Evolutionary conservation across 2,797 vertebrate species (phyloP).

Genomic region (Characodon lateralis): DNA sequence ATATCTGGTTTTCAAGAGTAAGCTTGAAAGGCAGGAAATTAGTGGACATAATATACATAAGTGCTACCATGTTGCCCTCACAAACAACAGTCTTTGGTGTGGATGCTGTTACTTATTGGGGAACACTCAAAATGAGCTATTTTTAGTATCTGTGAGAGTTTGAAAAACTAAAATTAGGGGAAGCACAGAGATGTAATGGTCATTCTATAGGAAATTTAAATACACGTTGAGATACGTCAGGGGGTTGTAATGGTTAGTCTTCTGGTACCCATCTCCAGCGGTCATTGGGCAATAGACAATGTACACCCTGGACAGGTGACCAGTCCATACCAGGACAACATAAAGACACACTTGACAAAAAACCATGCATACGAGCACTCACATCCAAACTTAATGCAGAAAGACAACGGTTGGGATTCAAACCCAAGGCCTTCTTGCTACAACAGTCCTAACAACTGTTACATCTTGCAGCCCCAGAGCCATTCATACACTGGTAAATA

Average conservation of each 20-base stretch:
- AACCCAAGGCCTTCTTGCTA: background rate
- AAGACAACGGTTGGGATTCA: background rate
- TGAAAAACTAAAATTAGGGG: background rate
- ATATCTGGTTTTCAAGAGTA: conserved; percentile 2
- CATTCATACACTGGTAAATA: background rate
- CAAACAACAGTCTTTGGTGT: background rate
- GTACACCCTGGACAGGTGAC: background rate
- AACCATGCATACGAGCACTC: background rate
- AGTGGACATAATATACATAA: background rate
- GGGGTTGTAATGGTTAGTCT: background rate
- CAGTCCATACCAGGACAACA: background rate
- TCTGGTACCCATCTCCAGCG: background rate
- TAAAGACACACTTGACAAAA: background rate
- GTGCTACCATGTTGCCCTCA: conserved; percentile 1
- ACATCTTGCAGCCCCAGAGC: background rate
- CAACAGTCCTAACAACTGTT: background rate
- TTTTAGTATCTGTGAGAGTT: background rate
- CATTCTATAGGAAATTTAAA: background rate
- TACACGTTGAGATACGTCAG: background rate
- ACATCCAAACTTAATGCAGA: background rate
- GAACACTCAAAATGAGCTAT: background rate
- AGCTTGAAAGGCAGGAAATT: background rate
- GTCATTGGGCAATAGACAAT: background rate
- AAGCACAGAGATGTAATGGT: background rate
- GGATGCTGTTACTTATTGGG: background rate